These are phyloP conservation scores for Anthoptus insignis DNA, from an alignment of 2,888 invertebrate genomes.

Conservation along the genomic window DNA sequence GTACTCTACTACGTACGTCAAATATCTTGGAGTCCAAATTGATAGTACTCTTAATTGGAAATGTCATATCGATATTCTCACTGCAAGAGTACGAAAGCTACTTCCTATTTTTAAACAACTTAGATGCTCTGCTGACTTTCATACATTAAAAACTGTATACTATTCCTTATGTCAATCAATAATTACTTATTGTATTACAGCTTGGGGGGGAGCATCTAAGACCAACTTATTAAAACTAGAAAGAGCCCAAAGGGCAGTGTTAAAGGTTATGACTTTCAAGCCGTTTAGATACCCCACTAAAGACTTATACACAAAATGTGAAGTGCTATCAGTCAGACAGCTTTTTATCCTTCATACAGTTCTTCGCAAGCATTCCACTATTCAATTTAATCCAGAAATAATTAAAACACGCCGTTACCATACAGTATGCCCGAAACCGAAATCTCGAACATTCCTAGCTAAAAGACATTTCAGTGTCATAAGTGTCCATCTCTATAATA, in stretches of 20 bases:
- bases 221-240: constrained; percentile 8
- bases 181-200: constrained; percentile 42
- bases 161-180: constrained; percentile 43
- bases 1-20: neutral
- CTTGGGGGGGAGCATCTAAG: constrained; percentile 44
- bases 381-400: neutral
- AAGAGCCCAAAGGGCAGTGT: constrained; percentile 16
- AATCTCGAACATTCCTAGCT: constrained; percentile 4
- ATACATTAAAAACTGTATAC: constrained; percentile 40
- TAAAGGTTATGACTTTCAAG: constrained; percentile 16
- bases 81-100: constrained; percentile 40
- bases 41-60: neutral
- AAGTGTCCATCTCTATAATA: constrained; percentile 16
- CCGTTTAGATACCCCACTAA: constrained; percentile 17
- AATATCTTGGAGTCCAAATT: constrained; percentile 16
- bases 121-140: constrained; percentile 33
- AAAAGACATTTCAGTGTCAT: constrained; percentile 7
- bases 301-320: neutral
- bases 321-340: constrained; percentile 15
- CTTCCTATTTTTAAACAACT: constrained; percentile 39
- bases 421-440: neutral
- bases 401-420: neutral
- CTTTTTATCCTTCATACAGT: neutral
- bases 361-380: neutral
- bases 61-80: constrained; percentile 31